Evolutionary conservation across 1,140 invertebrate genomes (phyloP), one percentile per base, ranked within the genome.

Genomic region (Melanaphis sacchari): DNA sequence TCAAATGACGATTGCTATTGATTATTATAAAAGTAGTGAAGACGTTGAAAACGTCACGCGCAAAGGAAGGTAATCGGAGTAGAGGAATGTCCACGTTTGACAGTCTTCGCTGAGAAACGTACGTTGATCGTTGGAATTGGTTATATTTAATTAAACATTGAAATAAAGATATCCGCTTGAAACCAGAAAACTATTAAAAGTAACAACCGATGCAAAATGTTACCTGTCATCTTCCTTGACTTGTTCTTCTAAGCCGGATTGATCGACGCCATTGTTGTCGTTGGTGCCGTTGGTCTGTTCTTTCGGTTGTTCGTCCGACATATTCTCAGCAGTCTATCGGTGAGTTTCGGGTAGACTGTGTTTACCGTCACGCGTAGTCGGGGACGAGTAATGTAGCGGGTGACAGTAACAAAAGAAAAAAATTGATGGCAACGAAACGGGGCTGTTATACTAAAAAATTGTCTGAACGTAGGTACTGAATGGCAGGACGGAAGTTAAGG

Each of bases 191-290:
- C 11, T 31, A 18, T 66, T 76, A 76, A 36, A 31, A 18, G 46
- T 5, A 52, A 8, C 22, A 22, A 31, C 8, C 24, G 52, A 15
- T 21, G 26, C 52, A 21, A 66, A 90, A 90, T 40, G 24, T 85
- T 93, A 93, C 91, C 91, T 93, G 81, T 93, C 91, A 11, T 93
- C 91, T n/a, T 93, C 91, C 24, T 93, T 93, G 76, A 84, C 91
- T 46, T 81, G 76, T 84, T 93, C 91, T 6, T 93, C 91, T 36
- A 15, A 43, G 15, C 22, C 52, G n/a, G 59, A 15, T 41, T 93
- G 91, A 41, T 93, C 91, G n/a, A 93, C 91, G 66, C 91, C 91
- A 85, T 93, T 93, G 81, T 93, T 93, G n/a, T 93, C 91, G 31
- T 93, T 93, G 18, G 91, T 93, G 22, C 91, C 91, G 91, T 93